Evolutionary conservation across 2,888 invertebrate species (phyloP), one percentile per base, ranked within the genome.

Genomic region (Limnephilus rhombicus): DNA sequence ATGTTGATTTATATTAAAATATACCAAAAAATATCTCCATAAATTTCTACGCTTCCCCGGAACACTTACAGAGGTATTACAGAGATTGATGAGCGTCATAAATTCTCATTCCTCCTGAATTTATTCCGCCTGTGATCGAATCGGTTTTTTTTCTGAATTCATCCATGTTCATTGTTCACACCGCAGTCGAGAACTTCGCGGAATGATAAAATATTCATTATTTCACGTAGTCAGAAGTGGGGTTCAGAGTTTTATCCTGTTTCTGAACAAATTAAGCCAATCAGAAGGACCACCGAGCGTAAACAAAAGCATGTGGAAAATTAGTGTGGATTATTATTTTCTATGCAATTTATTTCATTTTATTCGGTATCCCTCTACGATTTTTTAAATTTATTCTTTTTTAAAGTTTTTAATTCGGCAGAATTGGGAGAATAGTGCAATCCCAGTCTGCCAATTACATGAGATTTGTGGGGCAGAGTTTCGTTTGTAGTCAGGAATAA

Each of bases 251-350:
- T 82, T 82, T 34, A 82, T 82, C 31, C 13, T 34, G 31, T 82
- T 82, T 82, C 18, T 82, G 34, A 15, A 82, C 82, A 82, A 34
- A 82, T 82, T 34, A 82, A 82, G 15, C 82, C 82, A 82, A 82
- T 82, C 82, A 82, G 31, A 34, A 34, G 34, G 18, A 82, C 34
- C 9, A 12, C 34, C 29, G 29, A 31, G 13, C 82, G 31, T 34
- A 82, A 82, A 82, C 82, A 82, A 68, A n/a, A n/a, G 24, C 68
- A 5, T 24, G 18, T 9, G 68, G 24, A 68, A 68, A 68, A 68
- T 68, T 68, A 9, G 7, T 9, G 24, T 68, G 68, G 24, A n/a
- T 68, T 68, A 68, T 68, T 68, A 68, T 68, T 68, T 68, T 68
- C 68, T 9, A n/a, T 24, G 68, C 68, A 68, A 68, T 68, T 68